Conservation (phyloP, 37 sponge, comb jelly and placozoan genomes). For the Mnemiopsis leidyi region DNA sequence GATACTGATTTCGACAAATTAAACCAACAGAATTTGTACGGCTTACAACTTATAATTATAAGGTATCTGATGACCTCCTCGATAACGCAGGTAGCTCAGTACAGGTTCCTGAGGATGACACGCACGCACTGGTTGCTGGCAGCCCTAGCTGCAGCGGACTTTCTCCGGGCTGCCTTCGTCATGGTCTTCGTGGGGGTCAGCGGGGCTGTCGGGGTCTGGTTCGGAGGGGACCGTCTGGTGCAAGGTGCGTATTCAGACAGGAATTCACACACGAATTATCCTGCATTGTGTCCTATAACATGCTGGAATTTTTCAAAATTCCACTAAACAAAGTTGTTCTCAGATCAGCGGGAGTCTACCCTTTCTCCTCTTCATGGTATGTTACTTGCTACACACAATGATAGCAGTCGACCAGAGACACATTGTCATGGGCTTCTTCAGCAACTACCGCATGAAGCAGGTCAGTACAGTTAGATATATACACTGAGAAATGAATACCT, state of each 20-base stretch:
- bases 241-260: not conserved
- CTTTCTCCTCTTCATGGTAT: conserved; percentile 24
- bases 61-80: too few species aligned
- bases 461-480: too few species aligned
- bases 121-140: conserved; percentile 8
- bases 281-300: too few species aligned
- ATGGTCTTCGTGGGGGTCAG: conserved; percentile 22
- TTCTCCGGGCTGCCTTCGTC: conserved; percentile 1
- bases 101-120: conserved; percentile 8
- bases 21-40: too few species aligned
- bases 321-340: too few species aligned
- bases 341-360: conserved; percentile 53
- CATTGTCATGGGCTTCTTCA: conserved; percentile 49
- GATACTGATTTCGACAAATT: too few species aligned
- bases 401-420: conserved; percentile 40
- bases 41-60: too few species aligned
- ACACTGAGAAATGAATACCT: too few species aligned
- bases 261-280: too few species aligned
- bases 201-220: conserved; percentile 32
- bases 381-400: conserved; percentile 40
- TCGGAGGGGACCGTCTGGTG: conserved; percentile 14
- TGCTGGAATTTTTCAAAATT: too few species aligned
- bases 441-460: conserved; percentile 30
- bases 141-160: conserved; percentile 6
- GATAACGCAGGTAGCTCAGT: conserved; percentile 46